Conservation (phyloP, 2,113 vertebrate genomes). For the Oenanthe oenanthe region DNA sequence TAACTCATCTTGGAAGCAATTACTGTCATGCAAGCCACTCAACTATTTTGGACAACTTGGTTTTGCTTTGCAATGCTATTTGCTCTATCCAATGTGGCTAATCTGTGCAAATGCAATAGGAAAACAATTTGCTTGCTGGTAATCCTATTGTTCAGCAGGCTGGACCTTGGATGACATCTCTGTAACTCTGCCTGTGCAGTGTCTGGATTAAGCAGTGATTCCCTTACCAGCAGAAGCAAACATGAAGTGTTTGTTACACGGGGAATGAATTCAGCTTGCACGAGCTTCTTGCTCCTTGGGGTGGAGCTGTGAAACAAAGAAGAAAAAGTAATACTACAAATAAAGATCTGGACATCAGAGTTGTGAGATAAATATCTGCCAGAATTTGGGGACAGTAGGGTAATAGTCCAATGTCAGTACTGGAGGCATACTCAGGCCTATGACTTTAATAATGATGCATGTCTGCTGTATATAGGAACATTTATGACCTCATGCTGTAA, state of each 20-base stretch:
- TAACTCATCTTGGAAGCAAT: not conserved
- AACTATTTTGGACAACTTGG: not conserved
- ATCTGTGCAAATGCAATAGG: not conserved
- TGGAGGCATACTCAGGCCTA: not conserved
- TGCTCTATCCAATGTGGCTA: not conserved
- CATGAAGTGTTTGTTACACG: not conserved
- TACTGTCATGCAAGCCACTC: not conserved
- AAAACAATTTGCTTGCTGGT: not conserved
- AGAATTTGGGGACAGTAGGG: not conserved
- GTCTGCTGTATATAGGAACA: not conserved
- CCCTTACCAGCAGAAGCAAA: not conserved
- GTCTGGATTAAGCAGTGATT: not conserved
- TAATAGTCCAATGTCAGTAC: not conserved
- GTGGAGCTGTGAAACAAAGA: slow-evolving; percentile 12
- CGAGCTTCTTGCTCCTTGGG: not conserved
- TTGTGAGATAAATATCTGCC: not conserved
- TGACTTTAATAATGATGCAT: not conserved
- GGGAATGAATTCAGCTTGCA: not conserved
- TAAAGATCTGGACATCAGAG: not conserved
- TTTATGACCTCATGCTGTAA: not conserved
- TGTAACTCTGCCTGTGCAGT: not conserved
- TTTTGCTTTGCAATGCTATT: not conserved
- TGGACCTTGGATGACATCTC: not conserved
- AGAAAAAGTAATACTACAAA: not conserved
- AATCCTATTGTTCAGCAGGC: not conserved